Conservation (phyloP, 2,113 vertebrate species). For the Cyrtonyx montezumae region DNA sequence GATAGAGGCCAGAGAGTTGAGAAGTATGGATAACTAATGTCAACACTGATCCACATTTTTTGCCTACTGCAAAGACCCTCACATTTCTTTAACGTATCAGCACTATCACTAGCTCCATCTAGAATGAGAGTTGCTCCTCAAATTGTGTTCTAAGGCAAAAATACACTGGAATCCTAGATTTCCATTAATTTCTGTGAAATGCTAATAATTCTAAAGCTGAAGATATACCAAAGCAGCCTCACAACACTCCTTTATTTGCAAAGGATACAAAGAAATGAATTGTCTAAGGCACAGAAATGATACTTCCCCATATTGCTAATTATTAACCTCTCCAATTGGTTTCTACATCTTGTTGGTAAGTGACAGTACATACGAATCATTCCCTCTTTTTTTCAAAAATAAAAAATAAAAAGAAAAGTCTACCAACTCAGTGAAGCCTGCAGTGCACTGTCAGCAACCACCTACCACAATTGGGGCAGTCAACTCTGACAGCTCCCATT, state of each 20-base stretch:
- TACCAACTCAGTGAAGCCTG: background rate
- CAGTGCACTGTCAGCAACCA: background rate
- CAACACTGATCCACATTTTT: background rate
- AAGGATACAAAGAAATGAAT: background rate
- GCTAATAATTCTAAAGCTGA: background rate
- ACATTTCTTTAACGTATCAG: background rate
- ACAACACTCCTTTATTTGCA: background rate
- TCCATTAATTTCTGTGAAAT: background rate
- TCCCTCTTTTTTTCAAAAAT: background rate
- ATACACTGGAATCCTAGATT: background rate
- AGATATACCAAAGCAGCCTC: background rate
- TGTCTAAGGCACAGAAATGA: background rate
- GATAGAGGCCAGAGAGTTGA: background rate
- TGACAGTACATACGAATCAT: background rate
- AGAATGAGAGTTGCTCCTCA: background rate
- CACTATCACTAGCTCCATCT: background rate
- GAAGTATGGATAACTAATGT: background rate
- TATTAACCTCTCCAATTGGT: slow-evolving; percentile 6
- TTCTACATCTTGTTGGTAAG: background rate
- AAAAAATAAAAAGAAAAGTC: background rate
- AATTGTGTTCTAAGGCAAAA: background rate
- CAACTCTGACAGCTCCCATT: background rate
- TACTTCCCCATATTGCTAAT: background rate
- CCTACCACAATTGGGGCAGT: background rate
- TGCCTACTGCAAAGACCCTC: background rate